phyloP scores from a whole-genome alignment of 2,888 invertebrate species.

The Eurytoma adleriae region DNA sequence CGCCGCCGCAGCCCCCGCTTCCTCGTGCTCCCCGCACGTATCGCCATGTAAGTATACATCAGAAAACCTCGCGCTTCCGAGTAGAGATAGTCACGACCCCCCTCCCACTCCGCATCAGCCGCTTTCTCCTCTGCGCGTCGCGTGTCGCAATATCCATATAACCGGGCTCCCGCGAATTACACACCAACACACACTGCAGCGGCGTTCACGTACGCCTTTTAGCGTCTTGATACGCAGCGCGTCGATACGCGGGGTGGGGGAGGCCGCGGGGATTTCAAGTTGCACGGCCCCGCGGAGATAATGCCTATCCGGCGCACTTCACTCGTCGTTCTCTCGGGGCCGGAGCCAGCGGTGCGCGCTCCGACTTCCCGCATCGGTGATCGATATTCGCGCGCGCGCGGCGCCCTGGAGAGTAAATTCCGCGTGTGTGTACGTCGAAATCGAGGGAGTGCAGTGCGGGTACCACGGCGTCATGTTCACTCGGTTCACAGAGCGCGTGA shows the following conservation, averaged over 20 bases:
- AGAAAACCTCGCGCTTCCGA: too few species aligned
- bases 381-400: not conserved
- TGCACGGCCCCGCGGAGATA: too few species aligned
- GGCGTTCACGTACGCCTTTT: not conserved
- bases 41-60: slow-evolving; percentile 11
- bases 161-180: too few species aligned
- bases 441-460: not conserved
- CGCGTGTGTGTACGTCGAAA: too few species aligned
- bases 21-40: not conserved
- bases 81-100: not conserved
- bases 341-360: too few species aligned
- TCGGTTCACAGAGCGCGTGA: slow-evolving; percentile 55
- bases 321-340: not conserved
- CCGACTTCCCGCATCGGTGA: not conserved
- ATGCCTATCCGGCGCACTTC: not conserved
- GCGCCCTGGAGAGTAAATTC: too few species aligned
- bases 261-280: too few species aligned
- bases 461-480: slow-evolving; percentile 39
- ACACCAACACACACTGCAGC: not conserved
- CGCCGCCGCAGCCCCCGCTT: not conserved
- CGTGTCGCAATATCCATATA: too few species aligned
- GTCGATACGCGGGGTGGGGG: not conserved
- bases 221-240: not conserved
- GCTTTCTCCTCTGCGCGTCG: not conserved
- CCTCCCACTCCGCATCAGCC: not conserved